Conservation (phyloP, 2,113 vertebrate species). For the Apteryx mantelli region DNA sequence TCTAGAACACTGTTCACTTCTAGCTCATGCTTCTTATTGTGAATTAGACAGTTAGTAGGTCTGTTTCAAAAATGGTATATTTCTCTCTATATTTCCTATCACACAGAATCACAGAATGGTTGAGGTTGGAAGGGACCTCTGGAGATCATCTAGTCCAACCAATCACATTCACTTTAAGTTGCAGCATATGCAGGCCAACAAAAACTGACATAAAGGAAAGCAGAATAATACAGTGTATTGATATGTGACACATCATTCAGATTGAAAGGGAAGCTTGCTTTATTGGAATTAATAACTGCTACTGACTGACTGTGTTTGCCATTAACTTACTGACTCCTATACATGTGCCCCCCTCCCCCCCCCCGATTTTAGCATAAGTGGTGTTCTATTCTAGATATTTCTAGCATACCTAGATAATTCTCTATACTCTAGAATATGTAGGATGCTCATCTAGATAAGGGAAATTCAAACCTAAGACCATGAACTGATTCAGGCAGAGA, state of each 20-base stretch:
- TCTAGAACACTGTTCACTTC: background rate
- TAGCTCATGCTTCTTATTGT: background rate
- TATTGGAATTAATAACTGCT: background rate
- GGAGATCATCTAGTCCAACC: too few species aligned
- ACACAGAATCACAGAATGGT: too few species aligned
- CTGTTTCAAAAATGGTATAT: background rate
- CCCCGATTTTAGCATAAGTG: background rate
- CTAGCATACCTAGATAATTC: background rate
- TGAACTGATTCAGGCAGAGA: background rate
- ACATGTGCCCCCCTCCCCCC: fast-evolving
- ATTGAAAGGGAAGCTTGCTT: constrained; percentile 3
- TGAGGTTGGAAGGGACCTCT: too few species aligned
- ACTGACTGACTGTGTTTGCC: background rate
- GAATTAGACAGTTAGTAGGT: background rate
- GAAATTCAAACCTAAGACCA: background rate
- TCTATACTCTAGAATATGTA: background rate
- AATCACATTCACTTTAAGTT: constrained; percentile 30
- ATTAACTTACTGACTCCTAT: background rate
- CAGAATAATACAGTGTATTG: constrained; percentile 3
- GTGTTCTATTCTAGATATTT: background rate
- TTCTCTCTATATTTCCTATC: background rate
- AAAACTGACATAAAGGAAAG: constrained; percentile 35
- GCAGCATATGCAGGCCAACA: constrained; percentile 63
- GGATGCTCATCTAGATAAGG: background rate
- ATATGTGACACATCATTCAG: constrained; percentile 24